phyloP scores from a whole-genome alignment of 35 echinoderm and acorn worm genomes.

The Eucidaris tribuloides region DNA sequence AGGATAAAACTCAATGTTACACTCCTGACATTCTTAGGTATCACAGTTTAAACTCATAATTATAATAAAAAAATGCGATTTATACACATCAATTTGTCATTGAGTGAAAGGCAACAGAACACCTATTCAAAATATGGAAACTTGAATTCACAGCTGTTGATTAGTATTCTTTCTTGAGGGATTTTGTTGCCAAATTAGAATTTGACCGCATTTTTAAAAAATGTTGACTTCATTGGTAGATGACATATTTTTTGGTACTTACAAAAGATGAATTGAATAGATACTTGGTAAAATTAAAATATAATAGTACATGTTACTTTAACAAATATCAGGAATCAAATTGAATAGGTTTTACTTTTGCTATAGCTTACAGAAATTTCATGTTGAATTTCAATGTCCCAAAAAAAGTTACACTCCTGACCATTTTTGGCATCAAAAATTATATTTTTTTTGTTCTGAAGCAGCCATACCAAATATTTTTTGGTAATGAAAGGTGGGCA shows the following conservation, averaged over 20 bases:
- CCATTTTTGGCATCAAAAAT: slow-evolving; percentile 1
- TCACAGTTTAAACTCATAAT: background rate
- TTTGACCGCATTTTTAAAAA: background rate
- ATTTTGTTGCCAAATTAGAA: slow-evolving; percentile 3
- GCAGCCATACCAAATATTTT: background rate
- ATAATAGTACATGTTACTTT: background rate
- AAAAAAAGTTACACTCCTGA: slow-evolving; percentile 7
- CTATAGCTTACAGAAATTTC: background rate
- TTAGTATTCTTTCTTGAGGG: slow-evolving; percentile 17
- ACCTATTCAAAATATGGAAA: slow-evolving; percentile 10
- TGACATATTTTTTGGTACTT: background rate
- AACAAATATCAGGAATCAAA: too few relatives aligned
- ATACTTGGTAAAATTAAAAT: slow-evolving; percentile 2
- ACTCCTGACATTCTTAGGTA: background rate
- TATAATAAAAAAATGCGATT: slow-evolving; percentile 3
- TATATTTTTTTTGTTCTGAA: background rate
- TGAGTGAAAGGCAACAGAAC: background rate
- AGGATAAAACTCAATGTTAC: slow-evolving; percentile 11
- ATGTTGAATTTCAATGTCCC: slow-evolving; percentile 9
- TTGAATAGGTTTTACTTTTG: background rate
- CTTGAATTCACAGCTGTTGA: background rate
- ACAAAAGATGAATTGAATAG: background rate
- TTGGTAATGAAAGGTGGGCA: background rate
- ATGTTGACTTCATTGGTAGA: slow-evolving; percentile 4
- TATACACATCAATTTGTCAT: slow-evolving; percentile 11